Evolutionary conservation across 2,888 invertebrate genomes (phyloP).

Genomic region (Brachycybe producta): DNA sequence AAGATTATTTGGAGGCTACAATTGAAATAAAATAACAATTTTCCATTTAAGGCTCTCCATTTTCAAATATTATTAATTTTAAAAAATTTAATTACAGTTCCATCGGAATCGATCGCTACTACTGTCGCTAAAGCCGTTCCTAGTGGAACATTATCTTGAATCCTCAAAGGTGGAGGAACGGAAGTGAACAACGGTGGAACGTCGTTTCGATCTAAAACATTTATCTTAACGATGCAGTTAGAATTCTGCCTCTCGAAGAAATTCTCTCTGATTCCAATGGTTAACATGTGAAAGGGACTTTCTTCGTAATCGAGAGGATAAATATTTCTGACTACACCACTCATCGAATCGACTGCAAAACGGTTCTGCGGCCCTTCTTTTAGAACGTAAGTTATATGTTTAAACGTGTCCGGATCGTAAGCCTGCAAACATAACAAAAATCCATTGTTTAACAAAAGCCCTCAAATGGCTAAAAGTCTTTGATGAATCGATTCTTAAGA

Average conservation of each 20-base stretch:
- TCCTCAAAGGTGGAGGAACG: slow-evolving; percentile 63
- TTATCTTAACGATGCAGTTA: slow-evolving; percentile 56
- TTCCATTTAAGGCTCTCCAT: slow-evolving; percentile 3
- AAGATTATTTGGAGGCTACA: slow-evolving; percentile 26
- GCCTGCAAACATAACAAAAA: slow-evolving; percentile 45
- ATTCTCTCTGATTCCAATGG: slow-evolving; percentile 74
- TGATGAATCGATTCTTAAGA: too few species aligned
- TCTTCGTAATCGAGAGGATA: slow-evolving; percentile 65
- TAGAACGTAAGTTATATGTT: slow-evolving; percentile 60
- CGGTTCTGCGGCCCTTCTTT: slow-evolving; percentile 65
- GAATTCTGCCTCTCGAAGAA: slow-evolving; percentile 52
- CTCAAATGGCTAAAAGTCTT: not conserved
- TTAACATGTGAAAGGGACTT: slow-evolving; percentile 54
- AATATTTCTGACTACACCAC: slow-evolving; percentile 62
- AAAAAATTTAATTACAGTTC: slow-evolving; percentile 52
- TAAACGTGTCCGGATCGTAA: slow-evolving; percentile 60
- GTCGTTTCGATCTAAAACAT: slow-evolving; percentile 74
- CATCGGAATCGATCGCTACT: slow-evolving; percentile 68
- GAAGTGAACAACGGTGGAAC: slow-evolving; percentile 74
- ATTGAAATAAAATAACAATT: slow-evolving; percentile 5
- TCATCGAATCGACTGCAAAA: slow-evolving; percentile 67
- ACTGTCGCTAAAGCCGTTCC: slow-evolving; percentile 67
- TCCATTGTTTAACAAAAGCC: too few species aligned
- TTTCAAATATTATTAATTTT: not conserved
- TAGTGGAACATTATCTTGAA: slow-evolving; percentile 69